A percentile compares a stretch with the other conserved stretches of the same genome.
phyloP scores from a whole-genome alignment of 2,797 vertebrate genomes.

The Phalloptychus januarius region DNA sequence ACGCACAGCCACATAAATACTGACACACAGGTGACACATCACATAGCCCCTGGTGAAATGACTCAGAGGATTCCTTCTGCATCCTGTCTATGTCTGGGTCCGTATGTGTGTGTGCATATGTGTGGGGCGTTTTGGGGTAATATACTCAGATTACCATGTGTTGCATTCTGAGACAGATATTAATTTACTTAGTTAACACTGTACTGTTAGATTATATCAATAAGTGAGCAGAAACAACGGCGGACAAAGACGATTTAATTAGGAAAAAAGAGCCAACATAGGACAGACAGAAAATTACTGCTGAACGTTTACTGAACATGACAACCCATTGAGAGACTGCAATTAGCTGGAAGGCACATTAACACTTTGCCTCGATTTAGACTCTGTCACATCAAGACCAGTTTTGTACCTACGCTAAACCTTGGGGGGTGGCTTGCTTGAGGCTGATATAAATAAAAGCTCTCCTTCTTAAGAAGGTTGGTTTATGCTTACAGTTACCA shows the following conservation, averaged over 20 bases:
- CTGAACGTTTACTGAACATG: slow-evolving; percentile 37
- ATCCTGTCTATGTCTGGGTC: slow-evolving; percentile 10
- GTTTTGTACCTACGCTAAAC: slow-evolving; percentile 18
- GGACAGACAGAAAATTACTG: slow-evolving; percentile 23
- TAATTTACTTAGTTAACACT: slow-evolving; percentile 35
- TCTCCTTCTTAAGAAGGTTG: neutral
- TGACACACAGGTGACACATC: slow-evolving; percentile 37
- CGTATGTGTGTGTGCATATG: neutral
- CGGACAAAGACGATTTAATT: neutral
- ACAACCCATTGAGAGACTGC: slow-evolving; percentile 37
- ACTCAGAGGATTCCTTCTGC: slow-evolving; percentile 22
- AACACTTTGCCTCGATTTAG: slow-evolving; percentile 40
- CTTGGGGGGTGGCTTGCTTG: slow-evolving; percentile 2
- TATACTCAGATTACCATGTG: slow-evolving; percentile 15
- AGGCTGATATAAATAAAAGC: neutral
- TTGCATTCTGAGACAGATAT: slow-evolving; percentile 36
- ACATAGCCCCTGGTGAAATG: slow-evolving; percentile 39
- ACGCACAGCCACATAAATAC: slow-evolving; percentile 2
- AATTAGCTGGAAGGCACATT: slow-evolving; percentile 44
- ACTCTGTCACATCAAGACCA: slow-evolving; percentile 18
- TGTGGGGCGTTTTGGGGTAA: too few species aligned
- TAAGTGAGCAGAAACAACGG: slow-evolving; percentile 38
- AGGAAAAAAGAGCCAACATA: slow-evolving; percentile 12
- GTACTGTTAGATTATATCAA: slow-evolving; percentile 34
- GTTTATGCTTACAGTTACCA: slow-evolving; percentile 2